These are phyloP conservation scores for Drosophila atripex DNA, from an alignment of 2,888 invertebrate genomes.

Conservation along the genomic window DNA sequence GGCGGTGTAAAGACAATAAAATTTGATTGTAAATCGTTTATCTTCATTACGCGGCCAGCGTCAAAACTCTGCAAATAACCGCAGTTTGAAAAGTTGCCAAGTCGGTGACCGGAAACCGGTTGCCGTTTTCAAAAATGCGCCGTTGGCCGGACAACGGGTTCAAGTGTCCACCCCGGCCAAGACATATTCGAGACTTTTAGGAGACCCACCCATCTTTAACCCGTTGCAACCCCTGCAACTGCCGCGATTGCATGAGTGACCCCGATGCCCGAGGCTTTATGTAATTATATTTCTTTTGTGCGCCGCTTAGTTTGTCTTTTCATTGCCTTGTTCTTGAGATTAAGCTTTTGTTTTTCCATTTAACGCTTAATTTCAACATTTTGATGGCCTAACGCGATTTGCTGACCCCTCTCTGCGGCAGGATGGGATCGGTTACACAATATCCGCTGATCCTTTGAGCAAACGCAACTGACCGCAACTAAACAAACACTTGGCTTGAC, in stretches of 20 bases:
- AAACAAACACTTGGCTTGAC: conserved; percentile 66
- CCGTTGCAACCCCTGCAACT: conserved; percentile 54
- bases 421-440: conserved; percentile 60
- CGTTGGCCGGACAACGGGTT: conserved; percentile 49
- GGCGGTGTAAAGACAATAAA: conserved; percentile 63
- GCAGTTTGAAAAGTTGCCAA: conserved; percentile 37
- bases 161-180: conserved; percentile 64
- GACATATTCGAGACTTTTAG: conserved; percentile 7
- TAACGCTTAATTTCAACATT: conserved; percentile 77
- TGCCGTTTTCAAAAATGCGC: conserved; percentile 53
- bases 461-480: conserved; percentile 74
- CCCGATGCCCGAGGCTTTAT: conserved; percentile 51
- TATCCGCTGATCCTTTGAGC: conserved; percentile 45
- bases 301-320: conserved; percentile 70
- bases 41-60: conserved; percentile 71
- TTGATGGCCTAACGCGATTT: conserved; percentile 72
- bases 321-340: conserved; percentile 69
- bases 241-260: conserved; percentile 35
- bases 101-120: conserved; percentile 47
- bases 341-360: conserved; percentile 77
- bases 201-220: conserved; percentile 17
- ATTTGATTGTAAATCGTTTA: conserved; percentile 72
- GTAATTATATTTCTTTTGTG: conserved; percentile 74
- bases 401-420: conserved; percentile 60
- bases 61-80: conserved; percentile 56